Evolutionary conservation across 1,140 invertebrate species (phyloP).

Genomic region (Laodelphax striatellus): DNA sequence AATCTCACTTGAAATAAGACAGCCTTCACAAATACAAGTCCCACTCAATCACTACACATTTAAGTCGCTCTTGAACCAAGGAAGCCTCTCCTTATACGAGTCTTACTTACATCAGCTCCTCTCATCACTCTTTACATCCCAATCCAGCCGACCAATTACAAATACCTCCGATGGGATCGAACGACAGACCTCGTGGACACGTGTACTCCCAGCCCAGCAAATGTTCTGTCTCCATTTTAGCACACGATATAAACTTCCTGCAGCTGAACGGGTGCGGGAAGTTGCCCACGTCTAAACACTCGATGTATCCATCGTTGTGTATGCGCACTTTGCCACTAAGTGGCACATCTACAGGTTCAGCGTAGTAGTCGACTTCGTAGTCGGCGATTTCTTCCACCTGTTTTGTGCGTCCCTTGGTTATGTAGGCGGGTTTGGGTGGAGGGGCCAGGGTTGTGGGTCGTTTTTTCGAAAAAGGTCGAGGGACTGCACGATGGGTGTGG

Average conservation of each 20-base stretch:
- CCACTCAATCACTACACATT: too few relatives aligned
- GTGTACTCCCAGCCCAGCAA: conserved; percentile 76
- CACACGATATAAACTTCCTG: conserved; percentile 79
- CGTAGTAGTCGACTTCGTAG: conserved; percentile 28
- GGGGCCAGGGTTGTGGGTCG: not conserved
- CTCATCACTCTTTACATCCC: conserved; percentile 49
- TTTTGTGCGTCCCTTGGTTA: not conserved
- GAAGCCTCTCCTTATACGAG: too few relatives aligned
- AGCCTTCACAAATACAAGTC: too few relatives aligned
- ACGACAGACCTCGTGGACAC: conserved; percentile 69
- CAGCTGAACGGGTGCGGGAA: conserved; percentile 80
- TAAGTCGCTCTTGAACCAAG: too few relatives aligned
- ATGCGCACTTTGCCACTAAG: conserved; percentile 44
- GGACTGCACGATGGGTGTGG: not conserved
- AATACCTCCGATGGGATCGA: conserved; percentile 77
- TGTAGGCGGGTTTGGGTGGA: conserved; percentile 3
- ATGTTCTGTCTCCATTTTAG: conserved; percentile 60
- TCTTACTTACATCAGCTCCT: not conserved
- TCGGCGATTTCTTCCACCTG: conserved; percentile 34
- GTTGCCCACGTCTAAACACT: conserved; percentile 75
- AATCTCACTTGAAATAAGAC: too few relatives aligned
- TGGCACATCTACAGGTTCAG: conserved; percentile 30
- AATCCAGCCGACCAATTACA: conserved; percentile 76
- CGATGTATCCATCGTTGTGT: conserved; percentile 47
- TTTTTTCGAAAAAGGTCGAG: conserved; percentile 19